These are phyloP conservation scores for Muntiacus muntjak DNA, from an alignment of 2,113 vertebrate species.

Conservation along the genomic window DNA sequence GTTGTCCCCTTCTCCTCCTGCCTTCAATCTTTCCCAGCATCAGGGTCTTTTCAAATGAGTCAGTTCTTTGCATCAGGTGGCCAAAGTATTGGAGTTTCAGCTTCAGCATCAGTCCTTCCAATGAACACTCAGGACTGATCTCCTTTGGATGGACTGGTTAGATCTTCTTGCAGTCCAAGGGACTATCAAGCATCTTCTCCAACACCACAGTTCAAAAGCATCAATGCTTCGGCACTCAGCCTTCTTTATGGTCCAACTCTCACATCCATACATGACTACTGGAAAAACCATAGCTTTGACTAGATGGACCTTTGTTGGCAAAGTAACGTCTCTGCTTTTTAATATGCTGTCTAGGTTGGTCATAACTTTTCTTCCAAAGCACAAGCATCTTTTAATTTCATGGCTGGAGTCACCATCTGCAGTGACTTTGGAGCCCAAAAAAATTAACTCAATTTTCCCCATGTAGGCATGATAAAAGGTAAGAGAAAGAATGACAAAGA, in stretches of 20 bases:
- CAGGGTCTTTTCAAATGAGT: neutral
- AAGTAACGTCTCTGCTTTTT: neutral
- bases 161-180: neutral
- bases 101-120: neutral
- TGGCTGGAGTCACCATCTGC: neutral
- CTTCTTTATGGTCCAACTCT: neutral
- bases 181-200: neutral
- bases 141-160: neutral
- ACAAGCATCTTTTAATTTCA: neutral
- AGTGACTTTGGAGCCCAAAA: fast-evolving
- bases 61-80: neutral
- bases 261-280: neutral
- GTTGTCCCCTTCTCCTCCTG: neutral
- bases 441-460: neutral
- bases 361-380: neutral
- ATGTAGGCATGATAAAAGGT: neutral
- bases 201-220: neutral
- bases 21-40: neutral
- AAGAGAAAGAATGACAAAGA: neutral
- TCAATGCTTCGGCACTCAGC: neutral
- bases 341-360: neutral
- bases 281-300: neutral
- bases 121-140: neutral
- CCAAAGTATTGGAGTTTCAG: neutral
- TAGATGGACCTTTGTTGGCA: neutral